Evolutionary conservation across 2,113 vertebrate species (phyloP).

Genomic region (Pelecanoides urinatrix): DNA sequence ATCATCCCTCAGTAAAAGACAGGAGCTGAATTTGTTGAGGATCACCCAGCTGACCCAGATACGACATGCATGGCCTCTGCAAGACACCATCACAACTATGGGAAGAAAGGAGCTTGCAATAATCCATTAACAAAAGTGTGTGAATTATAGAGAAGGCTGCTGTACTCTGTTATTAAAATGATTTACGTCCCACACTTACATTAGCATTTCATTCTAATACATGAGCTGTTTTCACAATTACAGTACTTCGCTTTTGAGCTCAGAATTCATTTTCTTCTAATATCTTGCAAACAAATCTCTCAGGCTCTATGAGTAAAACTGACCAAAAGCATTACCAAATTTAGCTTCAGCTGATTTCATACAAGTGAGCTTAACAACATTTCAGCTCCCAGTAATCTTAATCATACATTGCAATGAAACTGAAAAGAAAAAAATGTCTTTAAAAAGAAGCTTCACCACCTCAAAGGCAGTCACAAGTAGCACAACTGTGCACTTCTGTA

Average conservation of each 20-base stretch:
- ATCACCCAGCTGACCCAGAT: background rate
- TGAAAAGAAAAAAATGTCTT: background rate
- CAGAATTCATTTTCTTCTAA: background rate
- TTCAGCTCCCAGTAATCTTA: background rate
- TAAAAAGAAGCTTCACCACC: background rate
- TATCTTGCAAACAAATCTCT: background rate
- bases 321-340: background rate
- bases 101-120: background rate
- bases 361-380: background rate
- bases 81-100: background rate
- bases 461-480: background rate
- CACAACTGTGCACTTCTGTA: background rate
- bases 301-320: background rate
- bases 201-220: background rate
- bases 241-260: background rate
- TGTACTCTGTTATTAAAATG: background rate
- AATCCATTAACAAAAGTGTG: background rate
- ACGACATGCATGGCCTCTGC: accelerated
- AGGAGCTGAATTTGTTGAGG: background rate
- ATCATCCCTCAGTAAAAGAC: background rate
- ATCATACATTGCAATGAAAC: background rate
- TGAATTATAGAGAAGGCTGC: background rate
- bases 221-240: background rate
- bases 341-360: background rate
- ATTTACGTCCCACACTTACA: background rate